These are phyloP conservation scores for Carduelis carduelis DNA, from an alignment of 2,797 vertebrate species.

Conservation along the genomic window DNA sequence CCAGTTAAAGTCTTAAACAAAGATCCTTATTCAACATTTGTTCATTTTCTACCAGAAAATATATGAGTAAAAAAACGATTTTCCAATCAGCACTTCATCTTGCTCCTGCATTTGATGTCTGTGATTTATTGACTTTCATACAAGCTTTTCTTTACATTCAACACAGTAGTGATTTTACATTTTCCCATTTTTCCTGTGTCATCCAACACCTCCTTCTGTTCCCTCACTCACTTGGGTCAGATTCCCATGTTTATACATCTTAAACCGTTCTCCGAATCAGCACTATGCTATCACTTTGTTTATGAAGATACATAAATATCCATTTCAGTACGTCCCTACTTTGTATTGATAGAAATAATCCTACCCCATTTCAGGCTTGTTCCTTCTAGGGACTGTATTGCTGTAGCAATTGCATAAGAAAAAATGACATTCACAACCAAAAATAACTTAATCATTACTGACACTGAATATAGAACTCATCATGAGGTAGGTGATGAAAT, in stretches of 20 bases:
- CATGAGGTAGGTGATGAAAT: not conserved
- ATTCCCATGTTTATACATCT: not conserved
- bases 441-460: not conserved
- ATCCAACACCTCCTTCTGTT: not conserved
- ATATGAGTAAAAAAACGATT: not conserved
- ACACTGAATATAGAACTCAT: not conserved
- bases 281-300: not conserved
- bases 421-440: not conserved
- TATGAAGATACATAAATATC: not conserved
- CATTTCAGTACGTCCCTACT: not conserved
- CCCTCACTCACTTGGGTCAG: not conserved
- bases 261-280: not conserved
- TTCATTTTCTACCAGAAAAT: not conserved
- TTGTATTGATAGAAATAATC: not conserved
- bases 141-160: not conserved
- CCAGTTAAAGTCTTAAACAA: not conserved
- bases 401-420: not conserved
- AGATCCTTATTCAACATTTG: not conserved
- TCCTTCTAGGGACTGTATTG: not conserved
- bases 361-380: not conserved
- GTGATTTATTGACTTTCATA: not conserved
- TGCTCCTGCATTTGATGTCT: not conserved
- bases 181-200: not conserved
- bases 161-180: not conserved
- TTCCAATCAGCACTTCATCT: not conserved